Evolutionary conservation across 2,797 vertebrate genomes (phyloP).

Genomic region (Okamejei kenojei): DNA sequence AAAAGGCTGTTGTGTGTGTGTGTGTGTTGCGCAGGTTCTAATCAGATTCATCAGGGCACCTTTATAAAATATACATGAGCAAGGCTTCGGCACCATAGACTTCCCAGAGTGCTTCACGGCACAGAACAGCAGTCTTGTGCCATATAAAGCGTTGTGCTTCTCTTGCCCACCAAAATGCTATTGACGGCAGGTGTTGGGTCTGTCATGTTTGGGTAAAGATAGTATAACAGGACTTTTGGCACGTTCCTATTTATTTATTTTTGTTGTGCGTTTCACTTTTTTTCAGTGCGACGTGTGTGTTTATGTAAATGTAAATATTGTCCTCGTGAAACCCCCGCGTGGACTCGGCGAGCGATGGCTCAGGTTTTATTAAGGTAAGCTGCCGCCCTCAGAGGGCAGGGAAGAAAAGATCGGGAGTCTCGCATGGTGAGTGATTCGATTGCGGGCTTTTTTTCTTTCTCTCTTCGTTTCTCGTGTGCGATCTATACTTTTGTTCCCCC

Average conservation of each 20-base stretch:
- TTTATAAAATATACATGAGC: conserved; percentile 37
- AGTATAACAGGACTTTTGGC: conserved; percentile 15
- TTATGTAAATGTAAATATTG: not conserved
- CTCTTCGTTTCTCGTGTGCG: conserved; percentile 5
- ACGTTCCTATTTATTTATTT: conserved; percentile 10
- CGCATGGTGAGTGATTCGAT: conserved; percentile 23
- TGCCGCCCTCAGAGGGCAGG: not conserved
- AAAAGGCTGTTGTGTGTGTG: conserved; percentile 20
- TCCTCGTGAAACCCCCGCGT: conserved; percentile 2
- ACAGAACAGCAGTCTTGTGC: conserved; percentile 57
- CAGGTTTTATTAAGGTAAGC: conserved; percentile 19
- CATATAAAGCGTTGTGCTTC: conserved; percentile 59
- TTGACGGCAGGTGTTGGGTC: conserved; percentile 32
- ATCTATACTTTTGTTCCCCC: conserved; percentile 6
- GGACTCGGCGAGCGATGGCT: not conserved
- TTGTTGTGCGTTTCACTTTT: not conserved
- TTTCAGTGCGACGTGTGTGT: not conserved
- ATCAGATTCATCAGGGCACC: conserved; percentile 34
- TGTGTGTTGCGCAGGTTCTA: conserved; percentile 31
- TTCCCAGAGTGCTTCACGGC: conserved; percentile 53
- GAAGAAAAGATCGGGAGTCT: conserved; percentile 7
- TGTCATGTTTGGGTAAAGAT: conserved; percentile 34
- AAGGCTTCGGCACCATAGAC: conserved; percentile 28
- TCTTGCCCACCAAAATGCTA: conserved; percentile 51
- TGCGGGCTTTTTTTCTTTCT: not conserved